Evolutionary conservation across 2,113 vertebrate species (phyloP), one percentile per base, ranked within the genome.

Genomic region (Stegastes partitus): DNA sequence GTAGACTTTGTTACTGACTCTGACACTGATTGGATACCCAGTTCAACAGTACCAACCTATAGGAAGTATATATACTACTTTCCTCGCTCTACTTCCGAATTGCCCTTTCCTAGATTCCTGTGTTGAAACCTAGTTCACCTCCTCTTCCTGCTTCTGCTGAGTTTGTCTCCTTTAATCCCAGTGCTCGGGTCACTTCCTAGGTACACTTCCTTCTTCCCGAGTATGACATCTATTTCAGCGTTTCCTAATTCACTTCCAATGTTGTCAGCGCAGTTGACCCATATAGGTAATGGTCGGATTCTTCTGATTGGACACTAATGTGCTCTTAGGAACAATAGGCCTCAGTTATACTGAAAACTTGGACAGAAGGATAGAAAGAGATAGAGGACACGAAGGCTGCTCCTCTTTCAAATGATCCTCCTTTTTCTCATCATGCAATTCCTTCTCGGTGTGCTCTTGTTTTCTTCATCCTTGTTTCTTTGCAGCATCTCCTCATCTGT

Each of bases 311-410:
- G 53, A 53, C 71, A 44, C 54, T 50, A 62, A 71, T 84, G 73
- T 65, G 50, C 53, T 54, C 19, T 55, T 25, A 2, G 21, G 53
- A 85, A 89, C 83, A 87, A 87, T 61, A 59, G 76, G 31, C 68
- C 54, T 88, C 84, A 86, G 86, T 89, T 91, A 74, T 76, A 5
- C 45, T 64, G 56, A 42, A 44, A 72, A 66, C n/a, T 58, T 8
- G 16, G 54, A 68, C 11, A 14, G 28, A 79, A 44, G 14, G 61
- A 69, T n/a, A 4, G 57, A 47, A 16, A 51, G 31, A 65, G 18
- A 49, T 2, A 9, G 58, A 71, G 44, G 49, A 31, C 8, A 45
- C 22, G 26, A 54, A 51, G 16, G 15, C 7, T 16, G 14, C 21
- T 49, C 11, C 15, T 39, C 26, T 54, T 49, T 53, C 6, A 11